Percentiles rank a stretch among this genome's conserved stretches.
Conservation (phyloP, 2,797 vertebrate species). For the Rhyacichthys aspro region DNA sequence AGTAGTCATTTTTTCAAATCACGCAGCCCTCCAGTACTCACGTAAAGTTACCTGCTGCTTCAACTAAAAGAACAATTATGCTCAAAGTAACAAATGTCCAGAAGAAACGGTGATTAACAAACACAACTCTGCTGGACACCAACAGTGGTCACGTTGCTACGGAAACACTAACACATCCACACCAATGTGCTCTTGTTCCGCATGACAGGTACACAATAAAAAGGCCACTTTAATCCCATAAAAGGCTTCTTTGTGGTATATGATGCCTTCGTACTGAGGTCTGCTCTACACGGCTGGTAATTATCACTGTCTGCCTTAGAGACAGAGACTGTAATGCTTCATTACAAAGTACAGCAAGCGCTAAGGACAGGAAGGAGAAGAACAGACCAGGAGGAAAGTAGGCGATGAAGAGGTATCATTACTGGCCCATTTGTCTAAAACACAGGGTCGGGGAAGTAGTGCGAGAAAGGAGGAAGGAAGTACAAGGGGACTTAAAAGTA, state of each 20-base stretch:
- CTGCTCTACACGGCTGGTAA: constrained; percentile 70
- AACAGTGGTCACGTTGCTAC: constrained; percentile 36
- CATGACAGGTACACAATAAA: constrained; percentile 51
- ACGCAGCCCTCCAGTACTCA: not conserved
- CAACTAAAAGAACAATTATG: constrained; percentile 16
- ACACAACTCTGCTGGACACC: constrained; percentile 27
- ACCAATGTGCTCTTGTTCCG: constrained; percentile 29
- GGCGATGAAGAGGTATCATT: constrained; percentile 49
- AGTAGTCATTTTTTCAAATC: not conserved
- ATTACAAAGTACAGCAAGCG: constrained; percentile 66
- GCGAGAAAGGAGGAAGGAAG: constrained; percentile 28
- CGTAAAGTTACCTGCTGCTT: not conserved
- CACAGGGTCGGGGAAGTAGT: constrained; percentile 18
- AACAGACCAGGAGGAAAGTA: constrained; percentile 38
- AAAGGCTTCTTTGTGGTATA: constrained; percentile 77
- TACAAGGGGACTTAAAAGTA: constrained; percentile 12
- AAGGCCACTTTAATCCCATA: constrained; percentile 72
- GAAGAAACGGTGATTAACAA: constrained; percentile 30
- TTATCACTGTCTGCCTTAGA: constrained; percentile 75
- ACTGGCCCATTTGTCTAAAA: constrained; percentile 49
- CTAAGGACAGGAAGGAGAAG: constrained; percentile 34
- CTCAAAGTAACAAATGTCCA: constrained; percentile 20
- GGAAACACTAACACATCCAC: constrained; percentile 32
- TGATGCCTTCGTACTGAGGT: constrained; percentile 62
- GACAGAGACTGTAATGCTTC: constrained; percentile 65